A percentile compares a stretch with the other conserved stretches of the same genome.
phyloP scores from a whole-genome alignment of 2,113 vertebrate species.

The Dasyprocta punctata region DNA sequence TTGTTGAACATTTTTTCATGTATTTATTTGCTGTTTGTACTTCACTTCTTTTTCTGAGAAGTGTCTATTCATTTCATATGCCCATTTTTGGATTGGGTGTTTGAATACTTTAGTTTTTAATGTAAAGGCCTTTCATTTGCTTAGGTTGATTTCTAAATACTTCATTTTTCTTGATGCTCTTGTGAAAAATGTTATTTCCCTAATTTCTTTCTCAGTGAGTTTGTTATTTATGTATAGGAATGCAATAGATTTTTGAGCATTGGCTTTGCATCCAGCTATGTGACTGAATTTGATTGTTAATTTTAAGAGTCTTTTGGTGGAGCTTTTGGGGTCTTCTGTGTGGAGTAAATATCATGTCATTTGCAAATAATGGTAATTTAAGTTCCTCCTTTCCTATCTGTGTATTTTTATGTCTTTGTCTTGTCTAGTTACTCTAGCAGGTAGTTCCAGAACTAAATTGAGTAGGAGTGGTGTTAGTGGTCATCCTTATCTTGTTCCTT shows the following conservation, averaged over 20 bases:
- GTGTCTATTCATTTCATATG: background rate
- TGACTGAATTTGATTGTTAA: background rate
- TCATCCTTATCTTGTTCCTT: background rate
- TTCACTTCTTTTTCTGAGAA: background rate
- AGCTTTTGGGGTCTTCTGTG: background rate
- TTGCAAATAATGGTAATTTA: background rate
- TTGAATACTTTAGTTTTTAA: background rate
- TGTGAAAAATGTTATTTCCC: background rate
- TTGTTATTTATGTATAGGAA: background rate
- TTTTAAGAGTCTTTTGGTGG: background rate
- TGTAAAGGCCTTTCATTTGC: background rate
- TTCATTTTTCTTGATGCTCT: background rate
- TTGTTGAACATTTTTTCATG: background rate
- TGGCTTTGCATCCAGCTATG: background rate
- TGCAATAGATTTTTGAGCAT: background rate
- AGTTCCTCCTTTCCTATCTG: background rate
- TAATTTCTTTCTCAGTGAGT: background rate
- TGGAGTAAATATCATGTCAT: background rate
- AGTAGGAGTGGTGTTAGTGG: background rate
- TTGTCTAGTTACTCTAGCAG: background rate
- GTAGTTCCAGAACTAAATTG: background rate
- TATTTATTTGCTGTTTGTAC: background rate
- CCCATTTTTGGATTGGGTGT: background rate
- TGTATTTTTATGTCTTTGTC: background rate
- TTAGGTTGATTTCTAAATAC: background rate